Percentiles rank a stretch among this genome's conserved stretches.
phyloP scores from a whole-genome alignment of 2,797 vertebrate species.

The Lophius americanus region DNA sequence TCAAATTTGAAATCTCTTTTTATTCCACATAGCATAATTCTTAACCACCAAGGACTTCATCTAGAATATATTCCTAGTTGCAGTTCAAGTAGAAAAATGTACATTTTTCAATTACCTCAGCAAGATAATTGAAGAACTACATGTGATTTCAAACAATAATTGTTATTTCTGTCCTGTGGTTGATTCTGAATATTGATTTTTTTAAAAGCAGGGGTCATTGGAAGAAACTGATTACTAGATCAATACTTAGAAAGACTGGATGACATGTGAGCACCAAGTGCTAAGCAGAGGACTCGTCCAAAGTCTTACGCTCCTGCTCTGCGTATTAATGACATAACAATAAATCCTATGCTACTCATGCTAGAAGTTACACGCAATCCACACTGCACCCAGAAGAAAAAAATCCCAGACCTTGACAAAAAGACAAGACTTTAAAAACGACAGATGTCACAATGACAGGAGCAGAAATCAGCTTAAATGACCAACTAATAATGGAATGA shows the following conservation, averaged over 20 bases:
- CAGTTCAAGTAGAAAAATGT: background rate
- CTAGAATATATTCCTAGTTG: background rate
- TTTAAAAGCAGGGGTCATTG: slow-evolving; percentile 10
- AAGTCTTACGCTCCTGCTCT: slow-evolving; percentile 15
- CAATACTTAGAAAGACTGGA: slow-evolving; percentile 4
- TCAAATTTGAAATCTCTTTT: too few relatives aligned
- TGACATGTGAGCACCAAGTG: slow-evolving; percentile 31
- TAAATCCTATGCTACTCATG: slow-evolving; percentile 5
- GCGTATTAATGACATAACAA: slow-evolving; percentile 38
- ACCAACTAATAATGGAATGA: slow-evolving; percentile 10
- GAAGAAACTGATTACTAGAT: slow-evolving; percentile 21
- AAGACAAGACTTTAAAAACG: background rate
- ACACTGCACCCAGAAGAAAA: background rate
- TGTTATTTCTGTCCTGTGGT: slow-evolving; percentile 1
- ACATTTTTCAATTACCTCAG: background rate
- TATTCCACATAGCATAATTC: too few relatives aligned
- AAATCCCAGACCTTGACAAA: background rate
- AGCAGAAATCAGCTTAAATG: slow-evolving; percentile 16
- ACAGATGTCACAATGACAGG: background rate
- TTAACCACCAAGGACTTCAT: too few relatives aligned
- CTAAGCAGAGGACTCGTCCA: background rate
- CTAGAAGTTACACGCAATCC: slow-evolving; percentile 16
- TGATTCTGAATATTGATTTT: slow-evolving; percentile 9
- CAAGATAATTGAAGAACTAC: background rate
- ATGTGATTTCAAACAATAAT: background rate